A percentile compares a stretch with the other conserved stretches of the same genome.
Conservation (phyloP, 2,113 vertebrate species). For the Lethenteron camtschaticum region DNA sequence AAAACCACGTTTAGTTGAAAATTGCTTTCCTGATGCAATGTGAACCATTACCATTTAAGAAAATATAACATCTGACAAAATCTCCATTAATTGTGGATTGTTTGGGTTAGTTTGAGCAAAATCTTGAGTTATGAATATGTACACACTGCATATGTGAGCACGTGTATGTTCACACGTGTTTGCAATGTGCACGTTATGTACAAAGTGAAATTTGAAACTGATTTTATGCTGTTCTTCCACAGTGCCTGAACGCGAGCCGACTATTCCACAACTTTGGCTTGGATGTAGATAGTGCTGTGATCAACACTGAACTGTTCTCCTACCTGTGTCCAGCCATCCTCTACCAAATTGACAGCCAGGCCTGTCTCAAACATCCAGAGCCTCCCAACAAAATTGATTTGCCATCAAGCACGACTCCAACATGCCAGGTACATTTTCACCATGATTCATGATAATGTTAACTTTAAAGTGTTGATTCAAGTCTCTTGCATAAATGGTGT, state of each 20-base stretch:
- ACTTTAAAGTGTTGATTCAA: constrained; percentile 8
- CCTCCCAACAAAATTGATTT: constrained; percentile 33
- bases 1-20: too few relatives aligned
- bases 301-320: constrained; percentile 54
- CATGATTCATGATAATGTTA: constrained; percentile 1
- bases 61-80: background rate
- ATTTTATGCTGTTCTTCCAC: constrained; percentile 16
- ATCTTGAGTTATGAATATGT: constrained; percentile 25
- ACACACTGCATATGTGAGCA: constrained; percentile 10
- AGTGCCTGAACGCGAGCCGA: constrained; percentile 85
- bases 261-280: constrained; percentile 56
- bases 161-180: background rate
- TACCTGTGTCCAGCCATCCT: constrained; percentile 78
- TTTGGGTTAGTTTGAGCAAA: constrained; percentile 18
- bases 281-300: constrained; percentile 27
- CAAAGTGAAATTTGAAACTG: background rate
- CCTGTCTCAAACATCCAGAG: constrained; percentile 67
- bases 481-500: constrained; percentile 1
- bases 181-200: background rate
- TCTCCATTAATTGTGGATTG: constrained; percentile 1
- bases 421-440: constrained; percentile 32
- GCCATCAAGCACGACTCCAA: constrained; percentile 23
- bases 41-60: background rate
- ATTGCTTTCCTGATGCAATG: too few relatives aligned
- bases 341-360: constrained; percentile 76